These are phyloP conservation scores for Acropternis orthonyx DNA, from an alignment of 2,797 vertebrate genomes.

Conservation along the genomic window DNA sequence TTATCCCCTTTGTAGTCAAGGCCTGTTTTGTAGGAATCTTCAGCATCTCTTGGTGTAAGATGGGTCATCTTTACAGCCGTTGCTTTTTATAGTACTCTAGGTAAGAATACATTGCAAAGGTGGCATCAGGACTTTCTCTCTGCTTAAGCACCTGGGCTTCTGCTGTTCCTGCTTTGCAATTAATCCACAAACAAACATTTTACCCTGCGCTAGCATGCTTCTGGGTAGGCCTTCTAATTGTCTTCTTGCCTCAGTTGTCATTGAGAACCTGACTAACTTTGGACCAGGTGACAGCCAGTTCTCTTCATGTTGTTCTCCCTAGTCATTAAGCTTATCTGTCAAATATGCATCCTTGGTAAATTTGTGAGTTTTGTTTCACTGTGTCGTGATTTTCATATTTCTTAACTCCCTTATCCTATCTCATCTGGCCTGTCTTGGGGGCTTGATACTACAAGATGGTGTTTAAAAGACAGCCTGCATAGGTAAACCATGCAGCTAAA, in stretches of 20 bases:
- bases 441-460: constrained; percentile 73
- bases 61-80: constrained; percentile 47
- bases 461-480: constrained; percentile 75
- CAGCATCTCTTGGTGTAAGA: constrained; percentile 57
- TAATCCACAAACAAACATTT: constrained; percentile 61
- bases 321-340: constrained; percentile 43
- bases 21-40: constrained; percentile 54
- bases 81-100: constrained; percentile 21
- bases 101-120: constrained; percentile 24
- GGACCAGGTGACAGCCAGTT: constrained; percentile 6
- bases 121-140: constrained; percentile 53
- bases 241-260: constrained; percentile 46
- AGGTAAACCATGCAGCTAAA: constrained; percentile 76
- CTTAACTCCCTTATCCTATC: constrained; percentile 68
- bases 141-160: constrained; percentile 61
- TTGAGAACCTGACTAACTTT: constrained; percentile 63
- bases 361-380: constrained; percentile 63
- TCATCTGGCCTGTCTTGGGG: constrained; percentile 74
- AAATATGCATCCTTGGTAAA: constrained; percentile 51
- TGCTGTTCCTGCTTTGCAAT: constrained; percentile 70
- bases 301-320: constrained; percentile 1
- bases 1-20: constrained; percentile 61
- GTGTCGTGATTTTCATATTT: constrained; percentile 54
- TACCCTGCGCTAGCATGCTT: constrained; percentile 62
- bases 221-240: constrained; percentile 65